These are phyloP conservation scores for Dyspetes luteomarginatus DNA, from an alignment of 2,888 invertebrate genomes.

Conservation along the genomic window DNA sequence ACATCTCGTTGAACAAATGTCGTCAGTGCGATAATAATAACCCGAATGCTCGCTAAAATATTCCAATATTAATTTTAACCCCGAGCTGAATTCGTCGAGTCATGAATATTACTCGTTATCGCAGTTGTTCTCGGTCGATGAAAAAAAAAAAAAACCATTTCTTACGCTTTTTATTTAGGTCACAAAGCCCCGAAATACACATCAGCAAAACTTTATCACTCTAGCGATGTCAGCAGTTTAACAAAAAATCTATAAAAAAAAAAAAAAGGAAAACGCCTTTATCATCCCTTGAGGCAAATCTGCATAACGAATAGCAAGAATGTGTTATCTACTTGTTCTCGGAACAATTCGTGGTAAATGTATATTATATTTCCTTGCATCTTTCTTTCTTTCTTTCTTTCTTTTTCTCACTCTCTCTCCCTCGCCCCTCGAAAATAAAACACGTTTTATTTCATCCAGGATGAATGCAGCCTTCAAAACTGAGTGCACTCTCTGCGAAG, in stretches of 20 bases:
- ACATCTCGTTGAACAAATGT: no score
- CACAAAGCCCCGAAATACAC: no score
- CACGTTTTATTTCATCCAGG: conserved; percentile 19
- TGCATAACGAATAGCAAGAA: background rate
- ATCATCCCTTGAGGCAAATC: background rate
- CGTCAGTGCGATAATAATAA: no score
- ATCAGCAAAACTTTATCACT: background rate
- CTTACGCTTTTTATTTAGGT: no score
- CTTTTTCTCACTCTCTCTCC: background rate
- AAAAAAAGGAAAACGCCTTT: background rate
- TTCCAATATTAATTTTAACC: no score
- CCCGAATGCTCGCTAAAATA: no score
- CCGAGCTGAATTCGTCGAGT: no score
- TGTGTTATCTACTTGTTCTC: background rate
- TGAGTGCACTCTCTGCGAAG: background rate
- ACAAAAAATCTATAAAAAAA: background rate
- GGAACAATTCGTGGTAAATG: background rate
- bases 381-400: no score
- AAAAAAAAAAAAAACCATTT: no score
- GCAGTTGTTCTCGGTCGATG: no score
- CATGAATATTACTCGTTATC: no score
- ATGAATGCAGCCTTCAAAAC: conserved; percentile 28
- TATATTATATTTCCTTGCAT: background rate
- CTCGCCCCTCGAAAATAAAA: background rate
- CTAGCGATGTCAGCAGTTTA: background rate